These are phyloP conservation scores for Nibea coibor DNA, from an alignment of 2,113 vertebrate species.

Conservation along the genomic window DNA sequence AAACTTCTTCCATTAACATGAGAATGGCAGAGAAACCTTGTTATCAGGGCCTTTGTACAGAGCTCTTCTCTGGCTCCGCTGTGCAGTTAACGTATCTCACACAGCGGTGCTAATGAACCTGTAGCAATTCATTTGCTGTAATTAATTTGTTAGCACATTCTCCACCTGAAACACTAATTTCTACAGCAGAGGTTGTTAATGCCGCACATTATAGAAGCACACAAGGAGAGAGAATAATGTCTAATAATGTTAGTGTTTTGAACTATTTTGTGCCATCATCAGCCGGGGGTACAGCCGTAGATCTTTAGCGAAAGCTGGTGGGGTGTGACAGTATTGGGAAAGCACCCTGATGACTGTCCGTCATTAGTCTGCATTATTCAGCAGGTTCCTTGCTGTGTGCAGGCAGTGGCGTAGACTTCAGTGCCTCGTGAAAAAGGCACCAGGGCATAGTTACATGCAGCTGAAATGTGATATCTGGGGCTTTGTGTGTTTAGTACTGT, in stretches of 20 bases:
- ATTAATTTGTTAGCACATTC: background rate
- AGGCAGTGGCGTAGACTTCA: conserved; percentile 22
- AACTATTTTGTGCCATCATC: background rate
- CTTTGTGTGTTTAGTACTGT: background rate
- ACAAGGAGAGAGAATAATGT: background rate
- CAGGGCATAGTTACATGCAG: background rate
- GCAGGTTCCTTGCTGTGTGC: conserved; percentile 55
- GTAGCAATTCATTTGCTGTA: background rate
- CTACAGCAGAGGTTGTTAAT: background rate
- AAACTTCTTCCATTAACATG: conserved; percentile 11
- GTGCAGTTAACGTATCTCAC: background rate
- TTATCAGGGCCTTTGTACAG: conserved; percentile 28
- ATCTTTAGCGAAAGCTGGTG: conserved; percentile 29
- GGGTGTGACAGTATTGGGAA: conserved; percentile 59
- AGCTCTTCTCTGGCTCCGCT: background rate
- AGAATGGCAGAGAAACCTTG: background rate
- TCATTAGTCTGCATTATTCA: conserved; percentile 74
- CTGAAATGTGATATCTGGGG: background rate
- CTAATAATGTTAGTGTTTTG: background rate
- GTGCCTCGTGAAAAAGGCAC: conserved; percentile 36
- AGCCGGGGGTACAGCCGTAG: background rate
- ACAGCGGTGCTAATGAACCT: background rate
- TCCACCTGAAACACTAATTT: background rate
- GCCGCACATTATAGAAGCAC: background rate
- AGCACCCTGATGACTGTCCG: conserved; percentile 52